Percentiles rank a stretch among this genome's conserved stretches.
Conservation (phyloP, 2,113 vertebrate genomes). For the Pachycephala philippinensis region DNA sequence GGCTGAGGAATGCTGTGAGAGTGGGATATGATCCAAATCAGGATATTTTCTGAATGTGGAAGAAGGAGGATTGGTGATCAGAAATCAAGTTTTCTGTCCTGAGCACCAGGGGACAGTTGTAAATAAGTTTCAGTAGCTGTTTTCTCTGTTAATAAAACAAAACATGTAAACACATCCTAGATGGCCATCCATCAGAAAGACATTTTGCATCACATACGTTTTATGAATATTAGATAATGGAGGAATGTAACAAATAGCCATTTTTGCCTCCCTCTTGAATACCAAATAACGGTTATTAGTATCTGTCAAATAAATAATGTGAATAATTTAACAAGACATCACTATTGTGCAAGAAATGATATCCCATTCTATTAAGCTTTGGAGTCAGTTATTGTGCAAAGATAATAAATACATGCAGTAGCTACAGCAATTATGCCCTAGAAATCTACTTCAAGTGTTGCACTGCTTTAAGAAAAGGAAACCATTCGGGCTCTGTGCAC, state of each 20-base stretch:
- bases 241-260: slow-evolving; percentile 30
- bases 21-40: not conserved
- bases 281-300: slow-evolving; percentile 36
- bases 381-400: slow-evolving; percentile 18
- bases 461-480: not conserved
- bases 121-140: not conserved
- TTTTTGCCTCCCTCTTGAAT: slow-evolving; percentile 41
- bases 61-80: not conserved
- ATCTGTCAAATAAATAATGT: slow-evolving; percentile 57
- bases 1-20: not conserved
- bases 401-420: slow-evolving; percentile 30
- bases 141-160: not conserved
- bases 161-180: not conserved
- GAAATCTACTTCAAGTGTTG: not conserved
- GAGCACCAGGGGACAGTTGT: not conserved
- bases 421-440: slow-evolving; percentile 13
- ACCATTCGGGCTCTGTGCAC: not conserved
- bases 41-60: not conserved
- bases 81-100: not conserved
- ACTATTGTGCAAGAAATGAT: slow-evolving; percentile 36
- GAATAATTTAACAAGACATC: slow-evolving; percentile 48
- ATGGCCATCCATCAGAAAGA: not conserved
- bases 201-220: not conserved
- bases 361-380: slow-evolving; percentile 20
- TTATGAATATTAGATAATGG: slow-evolving; percentile 56